Evolutionary conservation across 2,888 invertebrate genomes (phyloP).

Genomic region (Sminthurinus aureus): DNA sequence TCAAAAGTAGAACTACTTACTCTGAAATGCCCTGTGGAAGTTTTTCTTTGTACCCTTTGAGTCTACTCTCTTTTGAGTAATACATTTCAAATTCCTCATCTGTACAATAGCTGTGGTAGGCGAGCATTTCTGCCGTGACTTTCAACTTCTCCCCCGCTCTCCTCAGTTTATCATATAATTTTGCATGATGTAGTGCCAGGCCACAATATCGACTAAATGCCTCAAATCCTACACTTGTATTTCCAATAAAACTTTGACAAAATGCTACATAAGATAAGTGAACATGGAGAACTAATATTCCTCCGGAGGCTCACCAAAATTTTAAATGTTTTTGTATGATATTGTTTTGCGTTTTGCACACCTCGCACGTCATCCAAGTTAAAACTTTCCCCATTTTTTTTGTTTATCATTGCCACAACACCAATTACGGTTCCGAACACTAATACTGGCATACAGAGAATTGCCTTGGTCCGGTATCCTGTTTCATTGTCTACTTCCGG

Average conservation of each 20-base stretch:
- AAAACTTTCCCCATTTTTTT: conserved; percentile 60
- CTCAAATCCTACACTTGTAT: too few species aligned
- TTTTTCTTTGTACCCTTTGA: too few species aligned
- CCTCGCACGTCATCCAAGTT: conserved; percentile 73
- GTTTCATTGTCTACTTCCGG: conserved; percentile 73
- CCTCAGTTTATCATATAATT: conserved; percentile 81
- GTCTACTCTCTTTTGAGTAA: conserved; percentile 18
- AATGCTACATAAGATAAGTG: too few species aligned
- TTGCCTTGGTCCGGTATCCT: conserved; percentile 67
- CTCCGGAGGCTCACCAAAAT: too few species aligned
- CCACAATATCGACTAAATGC: conserved; percentile 86
- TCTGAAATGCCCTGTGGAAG: conserved; percentile 1
- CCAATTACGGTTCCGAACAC: conserved; percentile 80
- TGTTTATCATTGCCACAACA: conserved; percentile 85
- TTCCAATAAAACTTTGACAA: too few species aligned
- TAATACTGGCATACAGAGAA: conserved; percentile 87
- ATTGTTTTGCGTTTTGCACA: too few species aligned
- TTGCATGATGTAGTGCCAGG: conserved; percentile 82
- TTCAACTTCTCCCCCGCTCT: conserved; percentile 83
- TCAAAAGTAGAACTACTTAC: background rate
- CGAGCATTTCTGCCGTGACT: conserved; percentile 79
- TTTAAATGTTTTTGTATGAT: too few species aligned
- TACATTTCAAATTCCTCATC: conserved; percentile 71
- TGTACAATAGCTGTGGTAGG: conserved; percentile 75
- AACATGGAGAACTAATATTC: too few species aligned